Evolutionary conservation across 2,113 vertebrate genomes (phyloP).

Genomic region (Podocnemis expansa): DNA sequence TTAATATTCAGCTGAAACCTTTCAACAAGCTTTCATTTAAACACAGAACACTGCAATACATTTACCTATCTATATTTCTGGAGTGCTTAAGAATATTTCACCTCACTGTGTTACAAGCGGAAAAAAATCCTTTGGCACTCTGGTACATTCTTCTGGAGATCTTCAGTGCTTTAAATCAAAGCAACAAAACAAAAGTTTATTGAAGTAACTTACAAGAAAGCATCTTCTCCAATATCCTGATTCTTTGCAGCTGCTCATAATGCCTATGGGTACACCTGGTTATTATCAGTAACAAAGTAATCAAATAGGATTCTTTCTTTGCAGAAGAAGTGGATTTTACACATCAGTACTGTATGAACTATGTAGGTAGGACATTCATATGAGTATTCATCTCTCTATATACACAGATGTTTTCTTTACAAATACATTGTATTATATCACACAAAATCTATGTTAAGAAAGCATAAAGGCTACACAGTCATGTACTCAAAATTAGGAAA

Average conservation of each 20-base stretch:
- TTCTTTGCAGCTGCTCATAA: conserved; percentile 73
- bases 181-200: conserved; percentile 73
- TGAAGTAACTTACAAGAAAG: conserved; percentile 63
- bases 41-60: conserved; percentile 59
- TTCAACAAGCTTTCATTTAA: conserved; percentile 62
- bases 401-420: not conserved
- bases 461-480: not conserved
- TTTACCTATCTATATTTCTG: conserved; percentile 61
- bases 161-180: conserved; percentile 75
- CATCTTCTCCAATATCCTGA: conserved; percentile 61
- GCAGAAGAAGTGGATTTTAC: not conserved
- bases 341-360: not conserved
- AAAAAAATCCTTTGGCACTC: conserved; percentile 65
- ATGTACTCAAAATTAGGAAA: not conserved
- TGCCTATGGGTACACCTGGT: conserved; percentile 32
- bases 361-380: not conserved
- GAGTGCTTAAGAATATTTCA: conserved; percentile 68
- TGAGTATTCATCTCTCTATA: not conserved
- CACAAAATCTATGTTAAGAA: not conserved
- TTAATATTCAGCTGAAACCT: conserved; percentile 58
- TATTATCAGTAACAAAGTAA: conserved; percentile 57
- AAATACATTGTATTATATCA: not conserved
- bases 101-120: conserved; percentile 72
- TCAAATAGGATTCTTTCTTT: conserved; percentile 31
- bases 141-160: conserved; percentile 56